Percentiles rank a stretch among this genome's conserved stretches.
Evolutionary conservation across 92 coral and sea anemone genomes (phyloP).

Genomic region (Ricordea florida): DNA sequence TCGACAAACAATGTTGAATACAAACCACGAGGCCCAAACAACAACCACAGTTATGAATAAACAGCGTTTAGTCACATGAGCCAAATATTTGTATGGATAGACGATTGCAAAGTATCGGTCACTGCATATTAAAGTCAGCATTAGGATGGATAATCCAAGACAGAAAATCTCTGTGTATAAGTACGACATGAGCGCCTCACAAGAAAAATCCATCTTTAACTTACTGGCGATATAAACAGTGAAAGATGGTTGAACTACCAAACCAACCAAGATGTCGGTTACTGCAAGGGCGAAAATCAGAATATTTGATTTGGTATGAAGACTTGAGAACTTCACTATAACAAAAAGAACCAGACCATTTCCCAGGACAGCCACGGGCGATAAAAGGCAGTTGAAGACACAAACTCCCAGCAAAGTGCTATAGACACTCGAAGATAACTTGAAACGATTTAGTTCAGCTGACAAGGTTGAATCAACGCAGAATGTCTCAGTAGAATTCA

Average conservation of each 20-base stretch:
- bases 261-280: constrained; percentile 39
- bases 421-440: not conserved
- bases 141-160: constrained; percentile 31
- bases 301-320: constrained; percentile 36
- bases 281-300: constrained; percentile 24
- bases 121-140: constrained; percentile 13
- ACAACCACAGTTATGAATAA: not conserved
- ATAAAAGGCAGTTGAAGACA: constrained; percentile 17
- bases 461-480: constrained; percentile 32
- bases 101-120: constrained; percentile 41
- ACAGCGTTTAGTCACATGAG: not conserved
- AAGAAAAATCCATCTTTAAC: constrained; percentile 12
- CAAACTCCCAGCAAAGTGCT: constrained; percentile 10
- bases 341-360: constrained; percentile 19
- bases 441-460: constrained; percentile 9
- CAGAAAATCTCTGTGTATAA: constrained; percentile 42
- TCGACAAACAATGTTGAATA: constrained; percentile 27
- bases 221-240: constrained; percentile 33
- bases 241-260: constrained; percentile 44
- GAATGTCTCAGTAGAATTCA: constrained; percentile 15
- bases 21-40: constrained; percentile 16
- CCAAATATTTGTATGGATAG: constrained; percentile 24
- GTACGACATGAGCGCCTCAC: constrained; percentile 25
- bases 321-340: constrained; percentile 12
- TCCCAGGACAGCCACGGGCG: constrained; percentile 20